These are phyloP conservation scores for Chloebia gouldiae DNA, from an alignment of 2,113 vertebrate species.

Conservation along the genomic window DNA sequence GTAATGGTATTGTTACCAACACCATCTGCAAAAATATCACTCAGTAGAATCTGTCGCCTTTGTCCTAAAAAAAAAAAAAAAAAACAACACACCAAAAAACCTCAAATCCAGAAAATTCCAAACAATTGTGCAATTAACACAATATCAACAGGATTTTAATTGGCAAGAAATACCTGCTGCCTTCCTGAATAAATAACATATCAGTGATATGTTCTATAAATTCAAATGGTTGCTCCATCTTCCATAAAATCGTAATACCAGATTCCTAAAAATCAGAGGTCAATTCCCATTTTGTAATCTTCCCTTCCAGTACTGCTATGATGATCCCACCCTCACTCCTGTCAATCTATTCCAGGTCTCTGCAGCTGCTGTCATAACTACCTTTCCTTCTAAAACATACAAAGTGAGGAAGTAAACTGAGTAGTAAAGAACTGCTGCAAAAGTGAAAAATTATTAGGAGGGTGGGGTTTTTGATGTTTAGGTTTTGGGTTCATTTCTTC, in stretches of 20 bases:
- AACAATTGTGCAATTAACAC: neutral
- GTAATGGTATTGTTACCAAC: constrained; percentile 73
- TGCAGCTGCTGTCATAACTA: neutral
- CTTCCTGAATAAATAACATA: neutral
- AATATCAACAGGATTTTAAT: neutral
- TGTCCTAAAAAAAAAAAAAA: constrained; percentile 40
- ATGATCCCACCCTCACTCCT: neutral
- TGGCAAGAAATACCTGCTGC: neutral
- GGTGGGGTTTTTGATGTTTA: neutral
- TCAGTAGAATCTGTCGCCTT: constrained; percentile 72
- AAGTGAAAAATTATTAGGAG: neutral
- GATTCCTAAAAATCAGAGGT: neutral
- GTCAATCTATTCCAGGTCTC: neutral
- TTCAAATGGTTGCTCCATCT: neutral
- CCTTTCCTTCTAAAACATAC: neutral
- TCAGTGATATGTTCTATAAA: neutral
- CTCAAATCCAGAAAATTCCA: neutral
- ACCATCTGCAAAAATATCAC: constrained; percentile 81
- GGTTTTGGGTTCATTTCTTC: neutral
- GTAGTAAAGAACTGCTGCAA: neutral
- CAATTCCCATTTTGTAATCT: neutral
- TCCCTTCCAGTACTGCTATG: neutral
- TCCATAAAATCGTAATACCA: neutral
- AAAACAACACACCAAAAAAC: neutral
- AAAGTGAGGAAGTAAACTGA: neutral